Base-by-base conservation (phyloP, 2,797 vertebrate species). In the Novumbra hubbsi region DNA sequence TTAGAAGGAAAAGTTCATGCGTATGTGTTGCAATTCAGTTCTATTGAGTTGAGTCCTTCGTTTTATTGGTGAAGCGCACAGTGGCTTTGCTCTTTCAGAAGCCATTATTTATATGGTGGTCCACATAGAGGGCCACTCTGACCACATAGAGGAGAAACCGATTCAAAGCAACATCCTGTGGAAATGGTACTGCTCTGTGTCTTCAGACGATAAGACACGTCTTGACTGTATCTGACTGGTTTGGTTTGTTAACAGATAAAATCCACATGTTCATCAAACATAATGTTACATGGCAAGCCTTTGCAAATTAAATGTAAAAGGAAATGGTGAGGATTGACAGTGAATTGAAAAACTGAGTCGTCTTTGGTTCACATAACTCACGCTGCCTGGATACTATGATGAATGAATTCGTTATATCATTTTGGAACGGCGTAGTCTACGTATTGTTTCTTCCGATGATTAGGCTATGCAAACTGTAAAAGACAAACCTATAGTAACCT, bases 41-140 rank as follows among this genome's bases (percentile, higher is more conserved):
- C 9, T n/a, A 55, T n/a, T 21, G 52, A 55, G n/a, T 55, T 55
- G n/a, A 55, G 52, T 21, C 19, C 19, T 2, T 55, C 7, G 41
- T 55, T 57, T 57, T 9, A 57, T 57, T 57, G 21, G 55, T n/a
- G 55, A n/a, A 57, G 55, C 52, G 11, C 55, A 57, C n/a, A 57
- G 55, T 57, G 55, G 16, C 17, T 28, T 67, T 72, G 75, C 70
- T 70, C 45, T 66, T 67, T 76, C 60, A 67, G 60, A 19, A 21
- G 30, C 57, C 19, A 76, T 17, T 32, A 74, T 49, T 57, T 71
- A 60, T 70, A 21, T 63, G 27, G 14, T 17, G 14, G 62, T 30
- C 60, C 14, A 28, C 14, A 7, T 12, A 30, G 41, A 8, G 41
- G 2, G 1, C 6, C 9, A 45, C 41, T 45, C 41, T 45, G 41